Base-by-base conservation (phyloP, 1,140 invertebrate species). In the Polypedilum pembai region DNA sequence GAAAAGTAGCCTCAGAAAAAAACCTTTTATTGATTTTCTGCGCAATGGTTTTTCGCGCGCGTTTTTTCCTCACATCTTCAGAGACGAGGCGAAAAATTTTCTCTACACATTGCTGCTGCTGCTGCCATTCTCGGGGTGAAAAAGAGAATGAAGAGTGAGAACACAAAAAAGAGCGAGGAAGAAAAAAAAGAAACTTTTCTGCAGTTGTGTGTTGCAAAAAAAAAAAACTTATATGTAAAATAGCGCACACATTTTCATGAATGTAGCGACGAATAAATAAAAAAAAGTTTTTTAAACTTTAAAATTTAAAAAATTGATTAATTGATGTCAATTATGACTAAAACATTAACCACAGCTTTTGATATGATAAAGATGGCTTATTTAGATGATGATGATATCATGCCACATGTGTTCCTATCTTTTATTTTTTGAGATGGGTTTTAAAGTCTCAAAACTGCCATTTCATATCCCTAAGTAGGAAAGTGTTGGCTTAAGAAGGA, bases 1-100 rank as follows among this genome's bases (percentile, higher is more conserved):
- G 65, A 69, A 56, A 69, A 69, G 65, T 69, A 21, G 65, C 65
- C 65, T 69, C 65, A 69, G 65, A 69, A 69, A 69, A 69, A 69
- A 69, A 69, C 17, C 17, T 21, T 69, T 69, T 69, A 69, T 69
- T 69, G 65, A 69, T 69, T 69, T 69, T 69, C 65, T 69, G 65
- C 65, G 65, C 65, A 69, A 69, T 69, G 65, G 65, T 20, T 69
- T 69, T 69, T 69, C 65, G 65, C 65, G 65, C 65, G 65, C 65
- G 65, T 69, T 69, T 69, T 69, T 69, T 69, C 65, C 17, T 56
- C 45, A 21, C 20, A 20, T 69, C 65, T 69, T 69, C 18, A 8
- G 17, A 69, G 65, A 69, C 65, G 65, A 69, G 65, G 65, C 45
- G n/a, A 56, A 56, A 56, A 56, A n/a, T 45, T 45, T 15, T 8